Evolutionary conservation across 2,113 vertebrate species (phyloP).

Genomic region (Ranitomeya imitator): DNA sequence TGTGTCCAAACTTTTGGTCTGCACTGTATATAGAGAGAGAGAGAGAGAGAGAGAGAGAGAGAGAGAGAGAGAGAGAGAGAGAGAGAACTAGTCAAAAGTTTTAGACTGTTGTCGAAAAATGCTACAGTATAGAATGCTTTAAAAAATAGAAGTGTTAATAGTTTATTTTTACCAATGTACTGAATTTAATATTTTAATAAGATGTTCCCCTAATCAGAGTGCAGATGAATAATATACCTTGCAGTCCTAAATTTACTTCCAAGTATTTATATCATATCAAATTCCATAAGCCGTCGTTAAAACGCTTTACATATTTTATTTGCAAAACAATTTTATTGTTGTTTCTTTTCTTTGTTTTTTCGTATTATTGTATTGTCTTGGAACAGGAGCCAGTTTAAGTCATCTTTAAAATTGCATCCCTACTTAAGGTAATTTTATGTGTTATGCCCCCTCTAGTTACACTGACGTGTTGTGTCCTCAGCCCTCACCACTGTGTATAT

Average conservation of each 20-base stretch:
- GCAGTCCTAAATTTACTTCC: neutral
- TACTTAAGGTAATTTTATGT: constrained; percentile 69
- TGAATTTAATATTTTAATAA: neutral
- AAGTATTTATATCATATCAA: neutral
- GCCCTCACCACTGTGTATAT: constrained; percentile 44
- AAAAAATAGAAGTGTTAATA: too few species aligned
- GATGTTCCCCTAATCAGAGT: neutral
- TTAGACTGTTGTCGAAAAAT: too few species aligned
- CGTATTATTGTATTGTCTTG: constrained; percentile 65
- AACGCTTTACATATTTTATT: constrained; percentile 10
- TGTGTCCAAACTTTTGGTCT: too few species aligned
- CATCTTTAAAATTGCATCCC: constrained; percentile 68
- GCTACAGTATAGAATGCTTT: too few species aligned
- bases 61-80: too few species aligned
- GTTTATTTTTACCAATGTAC: too few species aligned
- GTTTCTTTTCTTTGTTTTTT: constrained; percentile 61
- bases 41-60: too few species aligned
- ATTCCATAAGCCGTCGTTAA: constrained; percentile 25
- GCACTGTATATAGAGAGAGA: too few species aligned
- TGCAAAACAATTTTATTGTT: constrained; percentile 20
- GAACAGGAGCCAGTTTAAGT: constrained; percentile 68
- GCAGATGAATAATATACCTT: constrained; percentile 14
- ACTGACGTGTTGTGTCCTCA: constrained; percentile 55
- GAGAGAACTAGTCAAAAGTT: too few species aligned
- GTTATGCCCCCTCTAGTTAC: constrained; percentile 56